Percentiles rank a stretch among this genome's conserved stretches.
phyloP scores from a whole-genome alignment of 2,797 vertebrate species.

The Ceyx erithaca region DNA sequence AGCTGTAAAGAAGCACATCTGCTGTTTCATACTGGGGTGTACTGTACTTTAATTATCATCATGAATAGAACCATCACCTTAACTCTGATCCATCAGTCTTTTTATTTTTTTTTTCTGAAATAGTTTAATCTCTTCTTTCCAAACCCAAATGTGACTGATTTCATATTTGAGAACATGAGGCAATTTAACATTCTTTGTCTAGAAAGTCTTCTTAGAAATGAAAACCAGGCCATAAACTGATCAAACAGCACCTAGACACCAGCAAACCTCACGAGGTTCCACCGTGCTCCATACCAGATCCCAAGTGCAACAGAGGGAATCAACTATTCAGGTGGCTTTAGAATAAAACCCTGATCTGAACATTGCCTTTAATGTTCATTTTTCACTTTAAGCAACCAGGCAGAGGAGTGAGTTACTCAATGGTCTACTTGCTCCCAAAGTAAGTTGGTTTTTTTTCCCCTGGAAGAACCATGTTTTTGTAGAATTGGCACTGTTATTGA shows the following conservation, averaged over 20 bases:
- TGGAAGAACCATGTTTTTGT: background rate
- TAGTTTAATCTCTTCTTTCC: background rate
- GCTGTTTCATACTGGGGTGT: background rate
- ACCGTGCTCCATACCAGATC: background rate
- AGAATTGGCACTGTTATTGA: background rate
- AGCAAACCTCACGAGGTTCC: background rate
- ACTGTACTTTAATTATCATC: background rate
- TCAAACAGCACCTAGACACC: background rate
- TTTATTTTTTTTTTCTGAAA: background rate
- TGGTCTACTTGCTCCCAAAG: background rate
- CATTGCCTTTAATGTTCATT: background rate
- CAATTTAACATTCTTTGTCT: background rate
- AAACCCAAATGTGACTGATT: background rate
- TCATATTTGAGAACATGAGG: background rate
- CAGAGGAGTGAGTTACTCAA: background rate
- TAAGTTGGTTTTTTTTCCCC: background rate
- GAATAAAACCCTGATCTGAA: background rate
- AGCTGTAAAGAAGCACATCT: slow-evolving; percentile 3
- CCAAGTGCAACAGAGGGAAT: background rate
- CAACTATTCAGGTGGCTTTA: background rate
- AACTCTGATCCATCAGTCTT: background rate
- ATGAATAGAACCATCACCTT: background rate
- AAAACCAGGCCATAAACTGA: background rate
- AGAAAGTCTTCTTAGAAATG: background rate
- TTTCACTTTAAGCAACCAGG: background rate